phyloP scores from a whole-genome alignment of 2,888 invertebrate species.

The Platycheirus rosarum region DNA sequence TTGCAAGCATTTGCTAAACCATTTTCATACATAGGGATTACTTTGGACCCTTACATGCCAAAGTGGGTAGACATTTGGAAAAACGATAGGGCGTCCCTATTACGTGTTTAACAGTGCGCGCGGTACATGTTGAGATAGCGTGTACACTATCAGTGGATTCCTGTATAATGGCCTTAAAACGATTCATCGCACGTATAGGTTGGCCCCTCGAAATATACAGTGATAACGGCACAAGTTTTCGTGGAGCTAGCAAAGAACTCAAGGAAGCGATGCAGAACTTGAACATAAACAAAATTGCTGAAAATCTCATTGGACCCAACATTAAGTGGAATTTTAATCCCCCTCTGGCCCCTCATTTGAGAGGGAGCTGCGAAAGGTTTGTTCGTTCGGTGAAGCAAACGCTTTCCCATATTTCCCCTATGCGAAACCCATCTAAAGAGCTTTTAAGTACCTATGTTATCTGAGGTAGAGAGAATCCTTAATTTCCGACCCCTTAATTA shows the following conservation, averaged over 20 bases:
- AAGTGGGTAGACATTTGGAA: too few species aligned
- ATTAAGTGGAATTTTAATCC: slow-evolving; percentile 74
- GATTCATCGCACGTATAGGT: too few species aligned
- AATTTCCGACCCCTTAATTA: slow-evolving; percentile 63
- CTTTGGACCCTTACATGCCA: neutral
- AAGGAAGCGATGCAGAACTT: neutral
- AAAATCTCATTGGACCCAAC: neutral
- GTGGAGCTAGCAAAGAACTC: neutral
- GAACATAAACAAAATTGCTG: neutral
- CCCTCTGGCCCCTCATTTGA: slow-evolving; percentile 71
- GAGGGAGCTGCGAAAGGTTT: slow-evolving; percentile 62
- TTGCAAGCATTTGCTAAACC: slow-evolving; percentile 43
- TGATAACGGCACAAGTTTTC: neutral
- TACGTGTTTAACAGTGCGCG: neutral
- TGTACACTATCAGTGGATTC: neutral
- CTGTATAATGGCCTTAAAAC: neutral
- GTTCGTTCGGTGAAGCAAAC: slow-evolving; percentile 48
- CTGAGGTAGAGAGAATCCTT: slow-evolving; percentile 58
- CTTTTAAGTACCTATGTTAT: slow-evolving; percentile 21
- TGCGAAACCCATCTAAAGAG: too few species aligned
- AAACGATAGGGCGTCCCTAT: slow-evolving; percentile 6
- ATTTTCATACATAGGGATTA: slow-evolving; percentile 29
- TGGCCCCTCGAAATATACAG: neutral
- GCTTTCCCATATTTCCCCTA: too few species aligned
- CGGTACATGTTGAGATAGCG: neutral